Evolutionary conservation across 92 coral and sea anemone genomes (phyloP), one percentile per base, ranked within the genome.

Genomic region (Virgularia gustaviana): DNA sequence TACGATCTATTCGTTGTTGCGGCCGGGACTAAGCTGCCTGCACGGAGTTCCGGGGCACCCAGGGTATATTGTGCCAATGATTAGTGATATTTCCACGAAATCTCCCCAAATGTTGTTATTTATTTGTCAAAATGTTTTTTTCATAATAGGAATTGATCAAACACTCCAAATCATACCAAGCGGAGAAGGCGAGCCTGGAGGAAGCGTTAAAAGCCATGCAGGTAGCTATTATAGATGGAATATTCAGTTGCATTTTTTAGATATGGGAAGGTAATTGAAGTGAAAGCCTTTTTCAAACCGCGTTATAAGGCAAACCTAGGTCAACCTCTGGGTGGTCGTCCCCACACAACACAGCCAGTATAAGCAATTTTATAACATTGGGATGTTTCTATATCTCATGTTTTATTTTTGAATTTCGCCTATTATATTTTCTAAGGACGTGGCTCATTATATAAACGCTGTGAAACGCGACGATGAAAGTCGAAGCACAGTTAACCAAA

Each of bases 381-480:
- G 10, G 36, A 0, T 20, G 72, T 39, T 33, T 11, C 60, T 15
- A 18, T 8, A 16, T 33, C 30, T 19, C 28, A n/a, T n/a, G n/a
- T n/a, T n/a, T n/a, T n/a, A n/a, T n/a, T n/a, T n/a, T n/a, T n/a
- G n/a, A n/a, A n/a, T n/a, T n/a, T n/a, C n/a, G n/a, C n/a, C n/a
- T n/a, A n/a, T n/a, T n/a, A n/a, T 15, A 5, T 52, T 16, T 15
- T 52, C 24, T 8, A 27, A 92, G 98, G 98, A 92, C 83, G 98
- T 92, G 37, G 98, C 98, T 27, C 86, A 86, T 62, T 92, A 57
- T 52, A 92, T 92, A 57, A 92, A 91, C 59, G 94, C 90, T 35
- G 82, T 87, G 36, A 92, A 92, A 56, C 88, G 98, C 44, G 98
- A 92, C 57, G 98, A 92, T 77, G 98, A 92, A 75, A 89, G 90